These are phyloP conservation scores for Agrilus mali DNA, from an alignment of 2,888 invertebrate genomes.

Conservation along the genomic window DNA sequence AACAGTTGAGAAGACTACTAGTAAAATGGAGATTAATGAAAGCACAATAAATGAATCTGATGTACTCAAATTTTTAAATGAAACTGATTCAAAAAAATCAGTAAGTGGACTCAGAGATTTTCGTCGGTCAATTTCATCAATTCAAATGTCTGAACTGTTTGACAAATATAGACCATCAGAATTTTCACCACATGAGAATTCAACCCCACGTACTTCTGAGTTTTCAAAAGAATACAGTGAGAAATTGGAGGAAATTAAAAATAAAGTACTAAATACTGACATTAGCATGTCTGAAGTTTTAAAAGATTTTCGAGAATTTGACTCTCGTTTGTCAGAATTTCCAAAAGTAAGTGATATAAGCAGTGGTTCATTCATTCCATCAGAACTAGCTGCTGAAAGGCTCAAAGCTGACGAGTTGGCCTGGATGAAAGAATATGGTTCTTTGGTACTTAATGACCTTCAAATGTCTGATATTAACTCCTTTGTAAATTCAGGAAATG, in stretches of 20 bases:
- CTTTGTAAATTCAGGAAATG: conserved; percentile 6
- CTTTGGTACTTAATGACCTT: conserved; percentile 14
- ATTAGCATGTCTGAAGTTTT: conserved; percentile 20
- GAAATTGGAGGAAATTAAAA: conserved; percentile 17
- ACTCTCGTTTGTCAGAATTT: conserved; percentile 3
- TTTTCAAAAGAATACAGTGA: conserved; percentile 4
- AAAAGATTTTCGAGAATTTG: conserved; percentile 17
- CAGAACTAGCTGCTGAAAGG: conserved; percentile 30
- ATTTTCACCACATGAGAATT: conserved; percentile 15
- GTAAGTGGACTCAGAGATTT: too few relatives aligned
- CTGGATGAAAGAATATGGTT: conserved; percentile 28
- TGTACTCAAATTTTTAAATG: conserved; percentile 11
- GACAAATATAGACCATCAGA: not conserved
- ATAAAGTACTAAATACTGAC: conserved; percentile 18
- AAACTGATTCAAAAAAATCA: too few relatives aligned
- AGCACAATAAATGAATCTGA: conserved; percentile 28
- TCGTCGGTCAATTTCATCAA: too few relatives aligned
- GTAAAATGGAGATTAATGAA: conserved; percentile 7
- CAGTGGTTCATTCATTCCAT: conserved; percentile 21
- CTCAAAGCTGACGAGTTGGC: conserved; percentile 33
- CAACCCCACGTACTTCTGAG: conserved; percentile 22
- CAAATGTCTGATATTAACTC: conserved; percentile 1
- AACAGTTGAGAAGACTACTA: conserved; percentile 2
- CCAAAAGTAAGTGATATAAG: conserved; percentile 6
- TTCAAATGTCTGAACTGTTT: too few relatives aligned